Conservation (phyloP, 2,797 vertebrate species). For the Chelon labrosus region DNA sequence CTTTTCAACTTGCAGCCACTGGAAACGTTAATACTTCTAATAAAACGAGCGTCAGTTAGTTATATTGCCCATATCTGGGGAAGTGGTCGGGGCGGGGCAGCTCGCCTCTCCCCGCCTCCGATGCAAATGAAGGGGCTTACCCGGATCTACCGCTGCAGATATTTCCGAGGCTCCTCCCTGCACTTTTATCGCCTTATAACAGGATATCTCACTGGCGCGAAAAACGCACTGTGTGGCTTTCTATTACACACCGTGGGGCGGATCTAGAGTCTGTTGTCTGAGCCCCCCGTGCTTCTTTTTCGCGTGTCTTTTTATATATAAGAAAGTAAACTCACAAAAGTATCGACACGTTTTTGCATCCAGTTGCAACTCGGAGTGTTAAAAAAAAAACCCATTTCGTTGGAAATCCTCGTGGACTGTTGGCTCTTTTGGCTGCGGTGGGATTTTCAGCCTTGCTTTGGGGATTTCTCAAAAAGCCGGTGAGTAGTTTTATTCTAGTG, state of each 20-base stretch:
- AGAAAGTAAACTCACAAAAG: slow-evolving; percentile 22
- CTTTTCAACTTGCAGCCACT: background rate
- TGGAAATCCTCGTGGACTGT: slow-evolving; percentile 24
- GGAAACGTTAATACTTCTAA: background rate
- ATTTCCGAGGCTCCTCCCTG: slow-evolving; percentile 75
- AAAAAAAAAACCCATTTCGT: background rate
- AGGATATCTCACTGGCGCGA: slow-evolving; percentile 82
- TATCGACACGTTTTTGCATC: background rate
- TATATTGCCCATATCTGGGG: slow-evolving; percentile 20
- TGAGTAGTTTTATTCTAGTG: slow-evolving; percentile 61
- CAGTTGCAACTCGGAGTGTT: background rate
- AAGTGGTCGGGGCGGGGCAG: slow-evolving; percentile 59
- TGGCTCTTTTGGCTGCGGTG: slow-evolving; percentile 16
- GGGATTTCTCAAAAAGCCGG: slow-evolving; percentile 47
- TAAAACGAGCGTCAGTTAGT: background rate
- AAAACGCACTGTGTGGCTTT: slow-evolving; percentile 79
- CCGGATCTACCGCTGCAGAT: slow-evolving; percentile 81
- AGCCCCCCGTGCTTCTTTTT: slow-evolving; percentile 17
- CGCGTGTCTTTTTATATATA: background rate
- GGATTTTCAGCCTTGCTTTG: slow-evolving; percentile 33
- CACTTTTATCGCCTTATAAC: slow-evolving; percentile 74
- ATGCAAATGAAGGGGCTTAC: slow-evolving; percentile 72
- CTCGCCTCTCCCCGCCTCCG: slow-evolving; percentile 24
- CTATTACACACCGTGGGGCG: slow-evolving; percentile 55
- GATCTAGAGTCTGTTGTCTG: slow-evolving; percentile 16